A percentile compares a stretch with the other conserved stretches of the same genome.
These are phyloP conservation scores for Meiosimyza decipiens DNA, from an alignment of 2,888 invertebrate species.

Conservation along the genomic window DNA sequence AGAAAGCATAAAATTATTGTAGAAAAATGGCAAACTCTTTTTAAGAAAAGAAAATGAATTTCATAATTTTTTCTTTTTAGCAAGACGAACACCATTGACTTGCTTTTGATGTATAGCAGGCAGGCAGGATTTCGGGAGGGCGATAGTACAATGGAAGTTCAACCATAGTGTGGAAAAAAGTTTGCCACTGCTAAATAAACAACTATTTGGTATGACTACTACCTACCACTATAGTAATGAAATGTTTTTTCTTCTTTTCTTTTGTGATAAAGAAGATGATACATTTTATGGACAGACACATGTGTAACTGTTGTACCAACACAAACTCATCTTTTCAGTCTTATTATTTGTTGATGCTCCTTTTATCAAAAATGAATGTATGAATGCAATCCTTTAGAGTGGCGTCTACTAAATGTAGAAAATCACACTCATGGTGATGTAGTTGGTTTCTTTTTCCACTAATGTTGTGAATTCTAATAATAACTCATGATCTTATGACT, in stretches of 20 bases:
- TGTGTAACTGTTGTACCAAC: not conserved
- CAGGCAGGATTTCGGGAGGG: not conserved
- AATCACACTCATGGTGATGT: constrained; percentile 9
- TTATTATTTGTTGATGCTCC: not conserved
- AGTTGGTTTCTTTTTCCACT: not conserved
- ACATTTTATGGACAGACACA: not conserved
- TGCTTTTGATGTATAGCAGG: not conserved
- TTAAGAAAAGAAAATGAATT: constrained; percentile 9
- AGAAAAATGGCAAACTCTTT: not conserved
- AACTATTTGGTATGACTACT: not conserved
- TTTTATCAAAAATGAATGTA: not conserved
- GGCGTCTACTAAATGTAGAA: not conserved
- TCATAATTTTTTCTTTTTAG: not conserved
- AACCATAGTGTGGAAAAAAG: not conserved
- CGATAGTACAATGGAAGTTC: too few relatives aligned
- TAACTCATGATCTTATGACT: not conserved
- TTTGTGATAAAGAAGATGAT: too few relatives aligned
- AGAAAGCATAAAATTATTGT: not conserved
- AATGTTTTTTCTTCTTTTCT: too few relatives aligned
- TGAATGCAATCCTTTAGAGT: too few relatives aligned
- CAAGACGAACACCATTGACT: too few relatives aligned
- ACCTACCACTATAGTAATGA: not conserved
- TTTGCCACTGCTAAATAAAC: not conserved
- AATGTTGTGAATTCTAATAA: not conserved
- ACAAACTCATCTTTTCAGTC: not conserved